A percentile compares a stretch with the other conserved stretches of the same genome.
Evolutionary conservation across 2,888 invertebrate species (phyloP).

Genomic region (Aromia moschata): DNA sequence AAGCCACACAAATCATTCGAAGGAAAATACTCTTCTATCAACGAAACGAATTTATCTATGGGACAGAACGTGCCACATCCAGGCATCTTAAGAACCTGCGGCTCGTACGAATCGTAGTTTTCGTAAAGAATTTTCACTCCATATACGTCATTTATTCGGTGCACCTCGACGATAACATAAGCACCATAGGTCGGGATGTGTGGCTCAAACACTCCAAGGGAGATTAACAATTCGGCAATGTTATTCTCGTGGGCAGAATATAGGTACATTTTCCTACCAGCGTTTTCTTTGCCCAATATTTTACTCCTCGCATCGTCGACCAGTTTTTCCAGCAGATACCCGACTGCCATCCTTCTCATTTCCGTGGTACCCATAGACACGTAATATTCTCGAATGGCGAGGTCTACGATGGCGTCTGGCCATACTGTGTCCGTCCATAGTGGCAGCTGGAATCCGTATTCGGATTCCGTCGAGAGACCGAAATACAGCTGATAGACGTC

Average conservation of each 20-base stretch:
- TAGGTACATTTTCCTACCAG: slow-evolving; percentile 45
- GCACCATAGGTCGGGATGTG: slow-evolving; percentile 52
- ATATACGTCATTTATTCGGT: slow-evolving; percentile 37
- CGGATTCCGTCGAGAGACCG: slow-evolving; percentile 70
- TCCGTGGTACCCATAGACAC: slow-evolving; percentile 48
- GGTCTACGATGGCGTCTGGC: slow-evolving; percentile 53
- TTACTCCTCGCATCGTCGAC: slow-evolving; percentile 38
- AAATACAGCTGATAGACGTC: slow-evolving; percentile 70
- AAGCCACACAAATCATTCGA: slow-evolving; percentile 29
- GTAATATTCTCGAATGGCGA: slow-evolving; percentile 46
- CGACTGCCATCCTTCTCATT: slow-evolving; percentile 46
- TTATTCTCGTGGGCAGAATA: slow-evolving; percentile 68
- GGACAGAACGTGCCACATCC: slow-evolving; percentile 43
- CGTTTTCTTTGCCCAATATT: slow-evolving; percentile 23
- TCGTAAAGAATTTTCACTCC: slow-evolving; percentile 48
- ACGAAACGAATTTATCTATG: slow-evolving; percentile 31
- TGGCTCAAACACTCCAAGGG: slow-evolving; percentile 62
- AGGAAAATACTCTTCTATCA: slow-evolving; percentile 36
- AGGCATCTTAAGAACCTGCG: slow-evolving; percentile 38
- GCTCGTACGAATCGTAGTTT: slow-evolving; percentile 38
- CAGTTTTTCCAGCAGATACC: slow-evolving; percentile 45
- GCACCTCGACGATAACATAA: slow-evolving; percentile 40
- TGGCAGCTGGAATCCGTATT: slow-evolving; percentile 58
- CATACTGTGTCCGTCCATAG: slow-evolving; percentile 59
- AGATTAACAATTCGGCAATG: slow-evolving; percentile 61